Evolutionary conservation across 2,888 invertebrate species (phyloP), one percentile per base, ranked within the genome.

Genomic region (Trissonchulus sp.): DNA sequence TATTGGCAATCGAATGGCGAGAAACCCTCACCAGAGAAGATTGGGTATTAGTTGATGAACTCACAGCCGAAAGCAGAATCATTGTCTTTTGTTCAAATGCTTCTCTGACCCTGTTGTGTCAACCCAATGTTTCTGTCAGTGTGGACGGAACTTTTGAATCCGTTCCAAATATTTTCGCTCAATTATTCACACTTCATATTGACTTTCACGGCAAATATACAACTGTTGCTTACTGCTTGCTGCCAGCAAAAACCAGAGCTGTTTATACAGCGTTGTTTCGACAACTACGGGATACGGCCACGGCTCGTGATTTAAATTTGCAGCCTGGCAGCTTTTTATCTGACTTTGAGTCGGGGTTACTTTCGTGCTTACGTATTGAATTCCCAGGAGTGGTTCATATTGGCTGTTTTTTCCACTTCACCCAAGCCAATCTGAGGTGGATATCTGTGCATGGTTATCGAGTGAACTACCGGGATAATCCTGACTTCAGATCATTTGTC

Each of bases 61-160:
- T 48, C 8, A 23, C 23, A 48, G 23, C 8, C 48, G 48, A 23
- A 23, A 23, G 48, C 23, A 8, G 48, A 15, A 15, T 48, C 23
- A 48, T 48, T 48, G 48, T 48, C 48, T 23, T 48, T 15, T 48
- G 48, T 23, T 48, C 48, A 48, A 23, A 48, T 15, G 8, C 23
- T 15, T 8, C 8, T 23, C 8, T 8, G 48, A 23, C 8, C 23
- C 48, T 48, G 8, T 23, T 48, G 8, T 48, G 8, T 15, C 48
- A 48, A 23, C 48, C 48, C 8, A 48, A 48, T 48, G 23, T 48
- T 48, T 48, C 65, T 63, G 65, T 63, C n/a, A 8, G 3, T 63
- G n/a, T 63, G 65, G 65, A 63, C 65, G 65, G 65, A 18, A 63
- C 65, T 18, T 63, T 63, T 30, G 30, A 63, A 3, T 3, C 65